These are phyloP conservation scores for Spondyliosoma cantharus DNA, from an alignment of 2,797 vertebrate genomes.

Conservation along the genomic window DNA sequence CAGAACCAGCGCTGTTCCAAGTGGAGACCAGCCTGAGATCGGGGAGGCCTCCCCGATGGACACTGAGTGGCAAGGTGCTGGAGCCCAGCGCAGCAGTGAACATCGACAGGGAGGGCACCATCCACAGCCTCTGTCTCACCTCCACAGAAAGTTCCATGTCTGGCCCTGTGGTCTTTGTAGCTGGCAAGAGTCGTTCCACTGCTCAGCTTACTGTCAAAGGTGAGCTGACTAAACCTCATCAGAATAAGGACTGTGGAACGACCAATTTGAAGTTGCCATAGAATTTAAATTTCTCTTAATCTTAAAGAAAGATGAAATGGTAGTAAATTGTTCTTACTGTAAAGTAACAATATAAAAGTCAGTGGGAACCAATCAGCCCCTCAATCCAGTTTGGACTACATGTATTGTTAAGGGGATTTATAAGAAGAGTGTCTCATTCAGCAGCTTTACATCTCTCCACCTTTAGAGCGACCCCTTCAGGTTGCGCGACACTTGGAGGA, in stretches of 20 bases:
- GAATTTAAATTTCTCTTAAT: background rate
- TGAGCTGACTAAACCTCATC: conserved; percentile 50
- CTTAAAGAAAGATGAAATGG: background rate
- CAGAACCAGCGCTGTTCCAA: conserved; percentile 89
- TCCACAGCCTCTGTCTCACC: conserved; percentile 88
- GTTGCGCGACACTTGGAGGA: conserved; percentile 90
- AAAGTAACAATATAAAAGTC: background rate
- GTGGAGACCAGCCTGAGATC: conserved; percentile 92
- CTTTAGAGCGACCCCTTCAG: conserved; percentile 88
- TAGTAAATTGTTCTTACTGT: background rate
- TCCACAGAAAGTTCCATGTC: conserved; percentile 92
- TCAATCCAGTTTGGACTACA: background rate
- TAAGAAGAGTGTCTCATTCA: background rate
- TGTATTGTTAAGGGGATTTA: background rate
- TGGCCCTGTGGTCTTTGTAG: conserved; percentile 89
- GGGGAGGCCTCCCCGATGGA: conserved; percentile 92
- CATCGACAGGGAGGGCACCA: conserved; percentile 88
- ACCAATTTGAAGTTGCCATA: background rate
- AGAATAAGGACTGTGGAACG: background rate
- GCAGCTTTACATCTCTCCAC: background rate
- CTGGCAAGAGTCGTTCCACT: conserved; percentile 93
- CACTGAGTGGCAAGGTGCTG: conserved; percentile 85
- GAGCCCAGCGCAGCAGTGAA: conserved; percentile 80
- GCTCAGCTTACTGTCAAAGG: conserved; percentile 92
- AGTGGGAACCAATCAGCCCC: too few relatives aligned